A percentile compares a stretch with the other conserved stretches of the same genome.
Conservation (phyloP, 1,140 invertebrate species). For the Papilio polytes region DNA sequence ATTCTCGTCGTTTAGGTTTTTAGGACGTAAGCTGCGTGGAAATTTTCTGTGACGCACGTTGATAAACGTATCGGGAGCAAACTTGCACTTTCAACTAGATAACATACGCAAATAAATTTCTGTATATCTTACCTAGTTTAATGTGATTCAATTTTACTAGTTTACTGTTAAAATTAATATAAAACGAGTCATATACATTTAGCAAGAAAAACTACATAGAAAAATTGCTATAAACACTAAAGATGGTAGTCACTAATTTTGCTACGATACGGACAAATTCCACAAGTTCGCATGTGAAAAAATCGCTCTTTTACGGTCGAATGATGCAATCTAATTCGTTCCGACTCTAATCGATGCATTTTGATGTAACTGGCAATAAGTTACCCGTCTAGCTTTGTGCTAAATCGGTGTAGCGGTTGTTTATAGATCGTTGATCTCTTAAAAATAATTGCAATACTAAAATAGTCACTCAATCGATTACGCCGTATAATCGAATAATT, state of each 20-base stretch:
- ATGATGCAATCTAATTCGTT: conserved; percentile 25
- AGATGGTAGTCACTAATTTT: neutral
- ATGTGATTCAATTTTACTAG: neutral
- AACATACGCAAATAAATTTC: conserved; percentile 39
- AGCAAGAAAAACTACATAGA: neutral
- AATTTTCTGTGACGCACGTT: conserved; percentile 48
- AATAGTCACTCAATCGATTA: conserved; percentile 2
- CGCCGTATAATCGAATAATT: conserved; percentile 10
- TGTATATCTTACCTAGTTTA: neutral
- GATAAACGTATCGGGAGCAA: conserved; percentile 50
- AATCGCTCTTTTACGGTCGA: conserved; percentile 6
- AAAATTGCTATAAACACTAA: neutral
- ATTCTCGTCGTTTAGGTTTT: conserved; percentile 62
- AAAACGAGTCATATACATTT: neutral
- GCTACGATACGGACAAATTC: neutral
- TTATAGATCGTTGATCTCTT: conserved; percentile 28
- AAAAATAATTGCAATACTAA: conserved; percentile 18
- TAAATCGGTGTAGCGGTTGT: conserved; percentile 25
- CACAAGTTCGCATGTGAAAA: conserved; percentile 17
- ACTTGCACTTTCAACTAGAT: conserved; percentile 54
- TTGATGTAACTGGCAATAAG: conserved; percentile 22
- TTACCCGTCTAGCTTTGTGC: conserved; percentile 13
- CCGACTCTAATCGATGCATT: conserved; percentile 10
- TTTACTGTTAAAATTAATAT: neutral
- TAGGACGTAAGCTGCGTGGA: conserved; percentile 55